Evolutionary conservation across 2,113 vertebrate species (phyloP), one percentile per base, ranked within the genome.

Genomic region (Chloropsis hardwickii): DNA sequence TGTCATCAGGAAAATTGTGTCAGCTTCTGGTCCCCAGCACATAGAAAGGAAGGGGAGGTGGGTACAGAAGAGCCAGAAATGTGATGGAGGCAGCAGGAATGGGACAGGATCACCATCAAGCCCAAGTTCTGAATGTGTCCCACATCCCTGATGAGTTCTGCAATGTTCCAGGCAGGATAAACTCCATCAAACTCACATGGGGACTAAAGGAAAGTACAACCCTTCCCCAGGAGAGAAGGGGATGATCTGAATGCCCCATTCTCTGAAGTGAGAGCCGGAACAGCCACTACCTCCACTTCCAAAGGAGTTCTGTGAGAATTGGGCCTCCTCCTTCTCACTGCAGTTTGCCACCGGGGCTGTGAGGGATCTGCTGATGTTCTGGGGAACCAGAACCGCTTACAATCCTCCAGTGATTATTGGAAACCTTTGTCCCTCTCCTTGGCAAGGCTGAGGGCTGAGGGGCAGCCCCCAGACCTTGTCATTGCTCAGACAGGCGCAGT

Each of bases 1-100:
- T 84, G 77, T 58, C 72, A 67, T 81, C 72, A 74, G 69, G 47
- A 91, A 91, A 94, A 89, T 81, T 58, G 47, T 86, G 60, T 81
- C 77, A 86, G 35, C 72, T 89, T 77, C 71, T 95, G 83, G 60
- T 66, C 72, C 66, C 22, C 78, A 54, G 67, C 45, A 83, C 10
- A 45, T 7, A 51, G 69, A 53, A 33, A 72, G 24, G 71, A 44
- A 80, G 39, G 57, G 37, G 25, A 48, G 24, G 18, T 3, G 33
- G 18, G 4, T 12, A 11, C 4, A 50, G 58, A 70, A 54, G 24
- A 88, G 39, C 8, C 77, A 86, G 69, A 70, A 86, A 14, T 27
- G 47, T 25, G 65, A 6, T 58, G 56, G 81, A 86, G 48, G 71
- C 67, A n/a, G 71, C 60, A 58, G 86, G 80, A 58, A 45, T 70